Evolutionary conservation across 2,888 invertebrate genomes (phyloP).

Genomic region (Malachius bipustulatus): DNA sequence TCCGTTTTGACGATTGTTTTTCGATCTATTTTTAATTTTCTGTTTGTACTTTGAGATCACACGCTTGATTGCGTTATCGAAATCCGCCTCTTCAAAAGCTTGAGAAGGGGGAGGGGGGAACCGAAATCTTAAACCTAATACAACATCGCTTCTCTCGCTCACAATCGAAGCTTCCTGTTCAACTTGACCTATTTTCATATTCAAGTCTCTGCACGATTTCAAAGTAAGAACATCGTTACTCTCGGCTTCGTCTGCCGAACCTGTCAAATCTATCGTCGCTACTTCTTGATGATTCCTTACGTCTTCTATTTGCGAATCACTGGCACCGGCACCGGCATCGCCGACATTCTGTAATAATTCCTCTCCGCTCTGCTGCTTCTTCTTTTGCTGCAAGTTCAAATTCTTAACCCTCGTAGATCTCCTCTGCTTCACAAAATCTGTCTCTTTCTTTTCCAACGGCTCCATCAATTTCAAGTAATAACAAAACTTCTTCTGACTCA

Average conservation of each 20-base stretch:
- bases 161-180: not conserved
- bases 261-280: not conserved
- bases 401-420: slow-evolving; percentile 32
- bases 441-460: slow-evolving; percentile 27
- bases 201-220: slow-evolving; percentile 20
- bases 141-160: not conserved
- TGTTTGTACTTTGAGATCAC: not conserved
- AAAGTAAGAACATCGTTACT: slow-evolving; percentile 13
- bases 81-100: not conserved
- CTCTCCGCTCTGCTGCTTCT: slow-evolving; percentile 17
- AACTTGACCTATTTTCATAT: slow-evolving; percentile 11
- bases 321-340: too few relatives aligned
- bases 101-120: not conserved
- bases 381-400: slow-evolving; percentile 24
- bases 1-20: not conserved
- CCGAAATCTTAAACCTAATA: not conserved
- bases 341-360: too few relatives aligned
- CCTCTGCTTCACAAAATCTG: slow-evolving; percentile 27
- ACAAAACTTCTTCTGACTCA: slow-evolving; percentile 30
- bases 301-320: not conserved
- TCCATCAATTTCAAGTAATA: slow-evolving; percentile 35
- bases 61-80: not conserved
- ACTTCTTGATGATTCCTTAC: not conserved
- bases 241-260: not conserved
- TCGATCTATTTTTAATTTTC: not conserved